Conservation (phyloP, 1,140 invertebrate species). For the Drosophila asahinai region DNA sequence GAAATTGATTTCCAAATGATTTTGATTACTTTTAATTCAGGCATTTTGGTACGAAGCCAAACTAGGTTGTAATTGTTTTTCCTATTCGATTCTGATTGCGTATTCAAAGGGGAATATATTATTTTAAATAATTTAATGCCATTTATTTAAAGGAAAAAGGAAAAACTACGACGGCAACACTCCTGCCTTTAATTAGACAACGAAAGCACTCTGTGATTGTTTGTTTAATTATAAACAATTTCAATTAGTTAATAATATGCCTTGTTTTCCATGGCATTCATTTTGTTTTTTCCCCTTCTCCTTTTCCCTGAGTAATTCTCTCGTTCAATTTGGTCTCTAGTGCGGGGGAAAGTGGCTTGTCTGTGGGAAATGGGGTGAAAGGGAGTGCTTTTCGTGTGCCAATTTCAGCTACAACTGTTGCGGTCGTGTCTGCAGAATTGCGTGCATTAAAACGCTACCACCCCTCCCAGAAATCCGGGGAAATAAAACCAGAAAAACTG, state of each 20-base stretch:
- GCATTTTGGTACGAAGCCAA: background rate
- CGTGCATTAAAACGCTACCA: conserved; percentile 31
- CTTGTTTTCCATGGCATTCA: background rate
- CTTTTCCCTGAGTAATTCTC: background rate
- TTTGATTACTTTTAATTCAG: no score
- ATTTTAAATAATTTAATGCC: no score
- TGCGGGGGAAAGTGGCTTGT: conserved; percentile 10
- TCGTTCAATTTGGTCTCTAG: background rate
- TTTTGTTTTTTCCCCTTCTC: background rate
- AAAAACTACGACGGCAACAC: no score
- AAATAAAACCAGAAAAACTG: conserved; percentile 9
- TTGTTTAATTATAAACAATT: conserved; percentile 9
- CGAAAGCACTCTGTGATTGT: background rate
- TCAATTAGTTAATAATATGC: conserved; percentile 16
- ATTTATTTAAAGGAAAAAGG: no score
- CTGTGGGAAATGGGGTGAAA: conserved; percentile 5
- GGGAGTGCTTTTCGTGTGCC: conserved; percentile 20
- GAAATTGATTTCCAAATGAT: no score
- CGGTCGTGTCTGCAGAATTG: conserved; percentile 33
- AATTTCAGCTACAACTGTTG: conserved; percentile 26
- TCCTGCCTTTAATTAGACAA: background rate
- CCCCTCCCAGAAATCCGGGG: background rate
- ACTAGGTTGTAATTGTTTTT: background rate
- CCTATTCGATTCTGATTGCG: background rate
- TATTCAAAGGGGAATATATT: background rate